Conservation (phyloP, 2,797 vertebrate genomes). For the Oceanodroma leucorhoa region DNA sequence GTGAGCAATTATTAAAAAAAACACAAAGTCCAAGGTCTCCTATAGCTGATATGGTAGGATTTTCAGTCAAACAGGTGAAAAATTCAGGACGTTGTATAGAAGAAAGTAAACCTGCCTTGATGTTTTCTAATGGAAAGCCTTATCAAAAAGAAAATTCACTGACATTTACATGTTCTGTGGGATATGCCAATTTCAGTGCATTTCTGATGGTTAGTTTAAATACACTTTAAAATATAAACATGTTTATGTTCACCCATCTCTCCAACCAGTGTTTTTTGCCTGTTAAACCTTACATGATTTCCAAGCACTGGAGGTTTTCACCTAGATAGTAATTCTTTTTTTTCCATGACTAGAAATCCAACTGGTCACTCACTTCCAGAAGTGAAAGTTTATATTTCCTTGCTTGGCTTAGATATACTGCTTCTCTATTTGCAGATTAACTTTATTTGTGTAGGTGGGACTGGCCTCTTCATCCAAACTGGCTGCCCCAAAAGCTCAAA, state of each 20-base stretch:
- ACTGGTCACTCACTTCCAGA: not conserved
- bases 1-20: not conserved
- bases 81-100: not conserved
- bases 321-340: not conserved
- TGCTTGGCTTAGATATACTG: not conserved
- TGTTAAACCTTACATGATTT: not conserved
- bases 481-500: not conserved
- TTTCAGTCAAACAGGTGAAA: not conserved
- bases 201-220: not conserved
- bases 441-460: not conserved
- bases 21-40: not conserved
- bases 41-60: not conserved
- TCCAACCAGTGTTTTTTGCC: not conserved
- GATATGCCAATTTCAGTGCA: not conserved
- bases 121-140: not conserved
- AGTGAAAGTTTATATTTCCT: not conserved
- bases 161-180: not conserved
- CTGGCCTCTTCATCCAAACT: not conserved
- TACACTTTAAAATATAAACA: not conserved
- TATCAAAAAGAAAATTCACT: not conserved
- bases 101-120: not conserved
- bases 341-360: not conserved
- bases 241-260: not conserved
- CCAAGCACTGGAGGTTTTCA: not conserved
- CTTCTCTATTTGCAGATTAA: not conserved